A percentile compares a stretch with the other conserved stretches of the same genome.
phyloP scores from a whole-genome alignment of 2,797 vertebrate genomes.

The Heliangelus exortis region DNA sequence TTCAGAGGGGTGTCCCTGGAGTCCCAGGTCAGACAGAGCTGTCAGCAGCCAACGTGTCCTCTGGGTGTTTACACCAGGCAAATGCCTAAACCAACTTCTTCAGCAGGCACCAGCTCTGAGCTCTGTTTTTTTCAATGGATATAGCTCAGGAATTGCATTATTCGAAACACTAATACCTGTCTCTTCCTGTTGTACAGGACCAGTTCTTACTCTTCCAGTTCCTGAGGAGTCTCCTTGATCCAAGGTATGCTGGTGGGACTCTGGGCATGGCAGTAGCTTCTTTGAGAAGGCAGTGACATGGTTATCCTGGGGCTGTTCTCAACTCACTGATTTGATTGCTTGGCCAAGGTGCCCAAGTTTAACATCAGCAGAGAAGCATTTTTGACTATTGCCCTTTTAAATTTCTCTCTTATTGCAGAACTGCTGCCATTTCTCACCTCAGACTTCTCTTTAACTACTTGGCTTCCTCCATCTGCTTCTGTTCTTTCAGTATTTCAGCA shows the following conservation, averaged over 20 bases:
- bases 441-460: background rate
- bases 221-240: constrained; percentile 58
- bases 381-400: too few relatives aligned
- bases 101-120: background rate
- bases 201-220: constrained; percentile 85
- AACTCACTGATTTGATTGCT: too few relatives aligned
- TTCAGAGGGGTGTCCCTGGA: background rate
- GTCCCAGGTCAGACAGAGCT: background rate
- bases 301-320: too few relatives aligned
- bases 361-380: too few relatives aligned
- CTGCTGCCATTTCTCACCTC: background rate
- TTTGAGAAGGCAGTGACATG: too few relatives aligned
- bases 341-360: too few relatives aligned
- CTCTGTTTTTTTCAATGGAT: background rate
- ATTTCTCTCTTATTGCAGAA: background rate
- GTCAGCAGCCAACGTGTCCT: background rate
- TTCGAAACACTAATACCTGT: constrained; percentile 13
- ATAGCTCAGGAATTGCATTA: background rate
- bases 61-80: background rate
- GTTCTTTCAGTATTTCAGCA: background rate
- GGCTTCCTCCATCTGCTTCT: background rate
- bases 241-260: too few relatives aligned
- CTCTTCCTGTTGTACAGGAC: constrained; percentile 75
- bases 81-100: background rate
- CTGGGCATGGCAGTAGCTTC: too few relatives aligned